phyloP scores from a whole-genome alignment of 2,797 vertebrate species.

The Galaxias olidus region DNA sequence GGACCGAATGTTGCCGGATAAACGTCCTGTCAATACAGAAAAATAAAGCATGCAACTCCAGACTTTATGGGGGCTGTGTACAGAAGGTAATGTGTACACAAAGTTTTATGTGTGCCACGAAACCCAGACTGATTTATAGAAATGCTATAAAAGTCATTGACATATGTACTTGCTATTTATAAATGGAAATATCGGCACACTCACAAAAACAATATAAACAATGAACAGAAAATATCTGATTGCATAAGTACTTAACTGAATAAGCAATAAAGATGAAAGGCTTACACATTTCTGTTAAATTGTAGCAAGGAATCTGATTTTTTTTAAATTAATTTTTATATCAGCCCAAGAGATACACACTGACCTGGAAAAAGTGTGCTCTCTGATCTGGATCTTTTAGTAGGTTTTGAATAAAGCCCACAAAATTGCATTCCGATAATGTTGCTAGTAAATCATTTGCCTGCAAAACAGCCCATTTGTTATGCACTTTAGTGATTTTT shows the following conservation, averaged over 20 bases:
- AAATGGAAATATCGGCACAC: no score
- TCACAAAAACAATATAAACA: no score
- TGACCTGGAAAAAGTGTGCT: conserved; percentile 56
- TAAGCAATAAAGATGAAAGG: not conserved
- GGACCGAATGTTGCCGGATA: conserved; percentile 74
- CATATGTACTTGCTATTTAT: no score
- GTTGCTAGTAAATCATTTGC: conserved; percentile 33
- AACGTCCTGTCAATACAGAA: conserved; percentile 52
- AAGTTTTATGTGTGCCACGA: no score
- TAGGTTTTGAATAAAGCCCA: conserved; percentile 60
- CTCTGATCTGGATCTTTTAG: conserved; percentile 39
- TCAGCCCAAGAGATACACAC: conserved; percentile 8
- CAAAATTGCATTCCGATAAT: conserved; percentile 68
- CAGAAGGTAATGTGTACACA: not conserved
- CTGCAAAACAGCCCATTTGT: conserved; percentile 24
- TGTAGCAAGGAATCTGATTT: no score
- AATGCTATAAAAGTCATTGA: no score
- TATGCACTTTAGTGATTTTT: not conserved
- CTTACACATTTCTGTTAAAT: not conserved
- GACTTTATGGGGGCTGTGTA: no score
- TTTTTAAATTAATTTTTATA: not conserved
- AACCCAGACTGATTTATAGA: no score
- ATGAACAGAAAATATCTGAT: no score
- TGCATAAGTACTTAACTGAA: no score
- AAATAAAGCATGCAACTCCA: not conserved